These are phyloP conservation scores for Troides aeacus DNA, from an alignment of 2,888 invertebrate genomes.

Conservation along the genomic window DNA sequence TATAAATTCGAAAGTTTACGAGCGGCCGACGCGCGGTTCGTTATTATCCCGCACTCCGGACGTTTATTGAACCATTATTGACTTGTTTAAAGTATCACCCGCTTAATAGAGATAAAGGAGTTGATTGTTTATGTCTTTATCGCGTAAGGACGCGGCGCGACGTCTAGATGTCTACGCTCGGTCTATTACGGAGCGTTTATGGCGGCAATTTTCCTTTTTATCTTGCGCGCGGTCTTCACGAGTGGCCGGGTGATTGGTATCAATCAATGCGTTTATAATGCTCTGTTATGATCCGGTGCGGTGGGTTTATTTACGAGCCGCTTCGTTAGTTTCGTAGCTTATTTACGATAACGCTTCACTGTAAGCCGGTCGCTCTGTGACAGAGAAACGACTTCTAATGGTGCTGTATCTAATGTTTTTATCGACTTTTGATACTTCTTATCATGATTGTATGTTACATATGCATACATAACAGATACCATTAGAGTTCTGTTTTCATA, in stretches of 20 bases:
- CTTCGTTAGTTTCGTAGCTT: conserved; percentile 11
- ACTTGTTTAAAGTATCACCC: conserved; percentile 78
- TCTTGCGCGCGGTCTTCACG: conserved; percentile 47
- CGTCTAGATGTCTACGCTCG: conserved; percentile 59
- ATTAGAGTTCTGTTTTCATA: no score
- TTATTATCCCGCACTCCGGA: conserved; percentile 77
- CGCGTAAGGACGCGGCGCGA: conserved; percentile 53
- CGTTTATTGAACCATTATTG: conserved; percentile 79
- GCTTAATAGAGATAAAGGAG: conserved; percentile 78
- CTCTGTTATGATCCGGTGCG: conserved; percentile 44
- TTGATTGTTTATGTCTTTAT: conserved; percentile 74
- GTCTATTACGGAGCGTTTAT: conserved; percentile 58
- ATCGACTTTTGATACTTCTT: background rate
- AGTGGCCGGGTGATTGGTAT: conserved; percentile 55
- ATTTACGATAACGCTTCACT: background rate
- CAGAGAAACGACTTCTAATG: background rate
- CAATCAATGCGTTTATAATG: conserved; percentile 52
- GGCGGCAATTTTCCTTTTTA: conserved; percentile 73
- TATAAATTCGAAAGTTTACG: conserved; percentile 78
- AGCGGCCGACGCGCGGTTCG: conserved; percentile 70
- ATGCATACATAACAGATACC: background rate
- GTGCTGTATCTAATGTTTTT: background rate
- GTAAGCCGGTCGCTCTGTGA: background rate
- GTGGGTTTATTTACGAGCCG: conserved; percentile 34
- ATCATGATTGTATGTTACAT: background rate